These are phyloP conservation scores for Aethina tumida DNA, from an alignment of 1,140 invertebrate species.

Conservation along the genomic window DNA sequence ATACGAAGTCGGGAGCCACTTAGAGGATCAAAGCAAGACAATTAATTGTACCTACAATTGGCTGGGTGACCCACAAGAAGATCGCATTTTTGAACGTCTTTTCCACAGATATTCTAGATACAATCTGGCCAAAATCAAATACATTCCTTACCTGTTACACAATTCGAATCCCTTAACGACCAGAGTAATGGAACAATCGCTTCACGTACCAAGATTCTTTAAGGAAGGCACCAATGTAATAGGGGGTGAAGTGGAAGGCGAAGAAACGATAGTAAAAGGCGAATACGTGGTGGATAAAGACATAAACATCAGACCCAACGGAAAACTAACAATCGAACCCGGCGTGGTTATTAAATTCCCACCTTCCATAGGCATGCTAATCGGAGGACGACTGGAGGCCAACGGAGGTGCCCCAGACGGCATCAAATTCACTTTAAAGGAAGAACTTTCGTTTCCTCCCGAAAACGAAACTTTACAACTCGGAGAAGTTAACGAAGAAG, in stretches of 20 bases:
- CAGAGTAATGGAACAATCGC: slow-evolving; percentile 58
- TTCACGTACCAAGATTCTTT: slow-evolving; percentile 68
- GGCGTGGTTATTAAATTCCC: slow-evolving; percentile 82
- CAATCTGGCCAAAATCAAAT: slow-evolving; percentile 79
- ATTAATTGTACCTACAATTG: slow-evolving; percentile 93
- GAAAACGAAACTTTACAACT: slow-evolving; percentile 51
- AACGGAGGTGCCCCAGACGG: slow-evolving; percentile 64
- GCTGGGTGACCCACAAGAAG: slow-evolving; percentile 72
- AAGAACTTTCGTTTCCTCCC: slow-evolving; percentile 53
- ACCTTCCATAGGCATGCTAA: slow-evolving; percentile 91
- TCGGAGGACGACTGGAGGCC: slow-evolving; percentile 82
- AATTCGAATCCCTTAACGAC: slow-evolving; percentile 73
- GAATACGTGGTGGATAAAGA: slow-evolving; percentile 82
- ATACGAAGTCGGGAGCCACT: slow-evolving; percentile 91
- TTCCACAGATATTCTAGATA: slow-evolving; percentile 88
- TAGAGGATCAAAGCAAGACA: slow-evolving; percentile 86
- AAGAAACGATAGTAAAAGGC: slow-evolving; percentile 63
- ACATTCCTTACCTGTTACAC: slow-evolving; percentile 76
- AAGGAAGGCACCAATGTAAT: slow-evolving; percentile 55
- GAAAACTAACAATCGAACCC: slow-evolving; percentile 73
- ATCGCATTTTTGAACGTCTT: slow-evolving; percentile 65
- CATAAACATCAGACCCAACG: slow-evolving; percentile 82
- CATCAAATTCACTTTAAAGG: slow-evolving; percentile 66
- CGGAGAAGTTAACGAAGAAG: slow-evolving; percentile 38
- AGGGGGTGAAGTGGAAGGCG: slow-evolving; percentile 82